Evolutionary conservation across 2,113 vertebrate genomes (phyloP).

Genomic region (Lampris incognitus): DNA sequence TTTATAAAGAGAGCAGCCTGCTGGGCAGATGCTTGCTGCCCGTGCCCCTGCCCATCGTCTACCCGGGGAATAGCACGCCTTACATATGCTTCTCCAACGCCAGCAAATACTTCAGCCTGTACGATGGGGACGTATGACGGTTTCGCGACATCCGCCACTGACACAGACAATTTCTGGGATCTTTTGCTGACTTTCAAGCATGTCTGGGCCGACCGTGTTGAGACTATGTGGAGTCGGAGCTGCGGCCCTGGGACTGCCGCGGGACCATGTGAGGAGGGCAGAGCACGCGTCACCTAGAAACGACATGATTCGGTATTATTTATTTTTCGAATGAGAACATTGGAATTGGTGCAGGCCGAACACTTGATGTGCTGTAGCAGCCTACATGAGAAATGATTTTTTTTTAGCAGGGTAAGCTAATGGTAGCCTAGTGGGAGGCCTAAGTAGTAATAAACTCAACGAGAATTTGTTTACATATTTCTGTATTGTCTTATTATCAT

Average conservation of each 20-base stretch:
- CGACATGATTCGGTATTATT: constrained; percentile 58
- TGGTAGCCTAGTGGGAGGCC: constrained; percentile 55
- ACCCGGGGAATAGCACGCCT: constrained; percentile 84
- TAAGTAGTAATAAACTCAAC: constrained; percentile 31
- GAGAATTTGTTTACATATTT: constrained; percentile 57
- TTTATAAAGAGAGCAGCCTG: constrained; percentile 86
- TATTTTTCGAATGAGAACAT: constrained; percentile 54
- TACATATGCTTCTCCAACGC: constrained; percentile 87
- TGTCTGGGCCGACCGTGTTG: constrained; percentile 44
- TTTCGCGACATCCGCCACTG: not conserved
- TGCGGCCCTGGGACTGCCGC: constrained; percentile 44
- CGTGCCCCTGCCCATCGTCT: constrained; percentile 86
- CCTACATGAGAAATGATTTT: constrained; percentile 9
- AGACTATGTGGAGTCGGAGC: constrained; percentile 27
- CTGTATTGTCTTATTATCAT: constrained; percentile 32
- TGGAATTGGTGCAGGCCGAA: constrained; percentile 33
- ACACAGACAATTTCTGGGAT: constrained; percentile 56
- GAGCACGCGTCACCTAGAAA: constrained; percentile 56
- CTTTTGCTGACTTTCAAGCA: constrained; percentile 65
- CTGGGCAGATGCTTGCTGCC: constrained; percentile 86
- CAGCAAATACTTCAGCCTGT: constrained; percentile 87
- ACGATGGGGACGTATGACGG: constrained; percentile 87
- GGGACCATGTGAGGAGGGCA: constrained; percentile 25
- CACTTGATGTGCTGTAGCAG: constrained; percentile 32
- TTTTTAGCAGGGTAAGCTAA: constrained; percentile 40